Base-by-base conservation (phyloP, 2,888 invertebrate species). In the Gymnoscelis rufifasciata region DNA sequence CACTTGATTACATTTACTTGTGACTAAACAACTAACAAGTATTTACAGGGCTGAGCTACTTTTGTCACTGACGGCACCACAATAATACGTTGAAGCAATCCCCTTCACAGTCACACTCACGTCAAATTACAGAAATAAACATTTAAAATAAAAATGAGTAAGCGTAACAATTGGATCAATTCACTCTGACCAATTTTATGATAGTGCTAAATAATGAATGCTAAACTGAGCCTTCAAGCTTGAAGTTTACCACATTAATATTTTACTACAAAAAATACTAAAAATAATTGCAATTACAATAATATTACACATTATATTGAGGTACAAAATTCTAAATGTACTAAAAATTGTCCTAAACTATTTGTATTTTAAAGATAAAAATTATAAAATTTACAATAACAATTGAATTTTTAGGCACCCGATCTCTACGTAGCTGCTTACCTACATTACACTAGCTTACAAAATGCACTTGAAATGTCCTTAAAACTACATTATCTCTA, bases 61-160 rank as follows among this genome's bases (percentile, higher is more conserved):
- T 54, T 52, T 45, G 51, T 53, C 53, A 52, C 52, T 51, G 49
- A 50, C 49, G 50, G 33, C 24, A 49, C 52, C 36, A 29, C 7
- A 35, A 12, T 27, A n/a, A 19, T 10, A 40, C 26, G 41, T 47
- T 31, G 33, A 36, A 45, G 43, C 35, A n/a, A 29, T 38, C 43
- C 28, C 28, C 43, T 28, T 47, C 42, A 43, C 40, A 46, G n/a
- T 33, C 19, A 23, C 26, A 35, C n/a, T 33, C 43, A 41, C 31
- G 5, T 46, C 48, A 30, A 15, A 49, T 47, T 28, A 28, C 33
- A 48, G 29, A 36, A 51, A 42, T 47, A 47, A 39, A 46, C 48
- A 50, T 41, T 52, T 43, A 24, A 52, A 44, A 39, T 44, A 35
- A 49, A 44, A 41, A 40, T 42, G 39, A 49, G 41, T 53, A 55